Conservation (phyloP, 92 coral and sea anemone species). For the Heliopora coerulea region DNA sequence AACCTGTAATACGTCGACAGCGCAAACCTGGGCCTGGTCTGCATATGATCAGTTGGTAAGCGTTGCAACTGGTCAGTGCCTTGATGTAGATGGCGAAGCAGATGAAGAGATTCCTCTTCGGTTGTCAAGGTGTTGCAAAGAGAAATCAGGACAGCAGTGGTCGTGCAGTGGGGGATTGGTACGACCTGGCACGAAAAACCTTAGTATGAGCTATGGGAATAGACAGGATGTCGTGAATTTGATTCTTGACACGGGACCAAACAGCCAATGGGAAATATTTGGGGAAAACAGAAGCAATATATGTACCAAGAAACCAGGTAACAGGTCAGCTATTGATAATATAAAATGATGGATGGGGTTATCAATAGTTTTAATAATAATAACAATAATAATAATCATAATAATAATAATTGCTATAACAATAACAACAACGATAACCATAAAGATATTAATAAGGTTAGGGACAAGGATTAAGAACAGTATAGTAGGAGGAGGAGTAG, state of each 20-base stretch:
- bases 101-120: not conserved
- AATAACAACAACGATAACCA: too few species aligned
- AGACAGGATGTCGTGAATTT: not conserved
- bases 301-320: not conserved
- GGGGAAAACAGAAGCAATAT: not conserved
- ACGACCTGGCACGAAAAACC: not conserved
- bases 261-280: slow-evolving; percentile 17
- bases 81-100: not conserved
- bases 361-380: not conserved
- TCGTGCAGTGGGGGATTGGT: not conserved
- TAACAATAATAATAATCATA: not conserved
- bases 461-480: too few species aligned
- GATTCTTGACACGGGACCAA: not conserved
- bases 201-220: not conserved
- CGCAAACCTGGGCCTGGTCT: slow-evolving; percentile 9
- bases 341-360: not conserved
- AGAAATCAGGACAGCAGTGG: not conserved
- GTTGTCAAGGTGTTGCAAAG: not conserved
- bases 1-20: not conserved
- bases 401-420: too few species aligned
- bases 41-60: slow-evolving; percentile 12
- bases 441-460: too few species aligned
- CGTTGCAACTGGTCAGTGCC: not conserved
- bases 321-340: not conserved
- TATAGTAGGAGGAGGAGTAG: too few species aligned